Evolutionary conservation across 2,113 vertebrate species (phyloP).

Genomic region (Larimichthys polyactis): DNA sequence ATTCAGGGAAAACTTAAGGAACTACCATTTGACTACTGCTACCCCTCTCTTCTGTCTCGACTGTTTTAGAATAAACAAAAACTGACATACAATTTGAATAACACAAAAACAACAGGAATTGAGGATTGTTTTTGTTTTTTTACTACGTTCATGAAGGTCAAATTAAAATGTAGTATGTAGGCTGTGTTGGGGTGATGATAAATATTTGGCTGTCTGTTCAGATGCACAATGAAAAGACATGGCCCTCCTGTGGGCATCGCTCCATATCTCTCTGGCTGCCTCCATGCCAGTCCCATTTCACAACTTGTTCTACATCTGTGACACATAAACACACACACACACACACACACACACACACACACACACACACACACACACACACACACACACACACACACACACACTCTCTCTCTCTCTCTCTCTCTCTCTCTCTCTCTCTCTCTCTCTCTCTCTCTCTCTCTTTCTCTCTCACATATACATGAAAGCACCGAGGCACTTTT

Average conservation of each 20-base stretch:
- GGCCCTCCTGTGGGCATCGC: constrained; percentile 70
- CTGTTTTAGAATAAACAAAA: constrained; percentile 16
- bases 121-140: constrained; percentile 13
- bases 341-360: not conserved
- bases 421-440: no score
- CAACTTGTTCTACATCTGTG: constrained; percentile 77
- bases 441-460: not conserved
- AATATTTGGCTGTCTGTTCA: constrained; percentile 71
- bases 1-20: constrained; percentile 44
- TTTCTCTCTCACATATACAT: constrained; percentile 30
- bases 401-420: no score
- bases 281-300: constrained; percentile 76
- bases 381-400: constrained; percentile 4
- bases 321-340: constrained; percentile 40
- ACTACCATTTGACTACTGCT: constrained; percentile 25
- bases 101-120: constrained; percentile 8
- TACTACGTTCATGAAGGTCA: constrained; percentile 75
- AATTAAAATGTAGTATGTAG: constrained; percentile 57
- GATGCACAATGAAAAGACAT: constrained; percentile 71
- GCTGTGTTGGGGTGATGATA: constrained; percentile 50
- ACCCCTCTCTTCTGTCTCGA: not conserved
- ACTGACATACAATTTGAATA: not conserved
- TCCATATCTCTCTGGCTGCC: constrained; percentile 52
- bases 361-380: constrained; percentile 38
- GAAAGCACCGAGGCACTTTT: constrained; percentile 37